Percentiles rank a stretch among this genome's conserved stretches.
These are phyloP conservation scores for Perca fluviatilis DNA, from an alignment of 2,113 vertebrate genomes.

Conservation along the genomic window DNA sequence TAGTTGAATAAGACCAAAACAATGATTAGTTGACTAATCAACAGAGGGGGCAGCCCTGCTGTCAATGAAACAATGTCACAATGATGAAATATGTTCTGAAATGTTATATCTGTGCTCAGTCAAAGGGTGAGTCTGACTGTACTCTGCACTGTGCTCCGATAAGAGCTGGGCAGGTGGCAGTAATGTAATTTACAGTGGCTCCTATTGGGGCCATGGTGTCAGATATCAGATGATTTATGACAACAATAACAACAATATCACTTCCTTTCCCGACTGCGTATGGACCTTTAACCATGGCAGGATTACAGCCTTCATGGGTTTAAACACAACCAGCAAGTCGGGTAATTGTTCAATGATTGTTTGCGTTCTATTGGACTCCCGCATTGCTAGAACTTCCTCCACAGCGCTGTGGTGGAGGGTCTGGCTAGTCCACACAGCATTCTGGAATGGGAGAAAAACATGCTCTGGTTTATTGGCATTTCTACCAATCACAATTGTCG, in stretches of 20 bases:
- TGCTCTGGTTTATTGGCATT: no score
- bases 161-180: conserved; percentile 22
- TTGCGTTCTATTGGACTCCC: no score
- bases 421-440: neutral
- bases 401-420: no score
- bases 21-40: no score
- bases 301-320: neutral
- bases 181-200: neutral
- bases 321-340: neutral
- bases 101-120: neutral
- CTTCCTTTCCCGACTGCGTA: neutral
- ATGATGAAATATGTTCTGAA: neutral
- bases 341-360: no score
- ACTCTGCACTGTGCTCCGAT: conserved; percentile 54
- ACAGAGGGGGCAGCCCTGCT: neutral
- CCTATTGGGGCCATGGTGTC: conserved; percentile 15
- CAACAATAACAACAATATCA: conserved; percentile 6
- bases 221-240: conserved; percentile 9
- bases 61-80: neutral
- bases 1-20: no score
- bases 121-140: conserved; percentile 41
- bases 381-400: no score
- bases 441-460: no score
- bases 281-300: neutral
- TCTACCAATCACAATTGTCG: no score